Base-by-base conservation (phyloP, 2,113 vertebrate genomes). In the Scophthalmus maximus region DNA sequence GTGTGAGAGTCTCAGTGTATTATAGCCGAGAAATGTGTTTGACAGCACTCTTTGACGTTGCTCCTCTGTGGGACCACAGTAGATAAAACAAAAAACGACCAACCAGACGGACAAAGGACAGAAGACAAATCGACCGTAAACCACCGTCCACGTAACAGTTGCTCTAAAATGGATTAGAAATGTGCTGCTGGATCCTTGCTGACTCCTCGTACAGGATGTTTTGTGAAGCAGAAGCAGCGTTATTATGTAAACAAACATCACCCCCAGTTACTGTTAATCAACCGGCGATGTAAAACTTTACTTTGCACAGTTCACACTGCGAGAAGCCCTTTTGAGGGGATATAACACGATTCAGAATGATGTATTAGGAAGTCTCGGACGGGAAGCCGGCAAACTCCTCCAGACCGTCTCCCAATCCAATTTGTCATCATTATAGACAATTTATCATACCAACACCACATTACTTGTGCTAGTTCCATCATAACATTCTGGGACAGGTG, bases 201-300 rank as follows among this genome's bases (percentile, higher is more conserved):
- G n/a, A n/a, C n/a, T n/a, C n/a, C n/a, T n/a, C n/a, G n/a, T n/a
- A n/a, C n/a, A n/a, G n/a, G n/a, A n/a, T n/a, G n/a, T n/a, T 71
- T 14, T 8, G 17, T 80, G 46, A 53, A 47, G 63, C 51, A 70
- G 34, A 74, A n/a, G 49, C 50, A 57, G 23, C 34, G 34, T 15
- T 75, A 3, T 26, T 15, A 10, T 59, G 70, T 59, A 46, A 73
- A 50, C 36, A 25, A 10, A 9, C 8, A 20, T 25, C 44, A 65
- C 68, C 56, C 64, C 18, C 5, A 53, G 18, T n/a, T n/a, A n/a
- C n/a, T n/a, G 14, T 60, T 56, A 42, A 62, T 34, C 23, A 29
- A 79, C 15, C 18, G 9, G 10, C 38, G 14, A 70, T 25, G 36
- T 42, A 32, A 66, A 73, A 74, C 40, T 68, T 67, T 14, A 59